Conservation (phyloP, 2,113 vertebrate genomes). For the Eudyptes chrysolophus region DNA sequence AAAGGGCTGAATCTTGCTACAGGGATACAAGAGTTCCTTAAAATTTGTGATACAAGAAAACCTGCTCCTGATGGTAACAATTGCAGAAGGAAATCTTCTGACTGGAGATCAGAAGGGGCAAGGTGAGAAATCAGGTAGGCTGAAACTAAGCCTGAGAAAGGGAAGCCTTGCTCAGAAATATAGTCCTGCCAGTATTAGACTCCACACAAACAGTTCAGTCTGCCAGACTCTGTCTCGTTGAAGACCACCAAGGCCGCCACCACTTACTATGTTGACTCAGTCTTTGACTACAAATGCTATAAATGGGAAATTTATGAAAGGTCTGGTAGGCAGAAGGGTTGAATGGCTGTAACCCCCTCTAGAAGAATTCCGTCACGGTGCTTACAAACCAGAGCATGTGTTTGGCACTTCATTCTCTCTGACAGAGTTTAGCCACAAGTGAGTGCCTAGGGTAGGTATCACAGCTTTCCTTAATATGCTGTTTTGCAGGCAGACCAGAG, state of each 20-base stretch:
- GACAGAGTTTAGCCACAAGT: not conserved
- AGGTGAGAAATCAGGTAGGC: not conserved
- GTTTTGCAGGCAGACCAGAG: not conserved
- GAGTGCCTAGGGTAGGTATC: not conserved
- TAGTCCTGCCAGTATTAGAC: not conserved
- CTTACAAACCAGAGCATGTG: not conserved
- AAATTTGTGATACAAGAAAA: not conserved
- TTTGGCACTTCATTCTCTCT: not conserved
- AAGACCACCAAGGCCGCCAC: not conserved
- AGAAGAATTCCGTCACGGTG: not conserved
- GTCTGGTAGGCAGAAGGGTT: not conserved
- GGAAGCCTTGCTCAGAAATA: not conserved
- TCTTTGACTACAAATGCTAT: not conserved
- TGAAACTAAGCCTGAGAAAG: not conserved
- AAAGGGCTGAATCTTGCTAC: not conserved
- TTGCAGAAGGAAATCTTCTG: not conserved
- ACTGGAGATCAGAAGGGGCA: not conserved
- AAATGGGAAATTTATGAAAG: not conserved
- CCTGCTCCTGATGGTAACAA: not conserved
- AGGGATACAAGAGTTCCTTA: not conserved
- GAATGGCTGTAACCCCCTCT: not conserved
- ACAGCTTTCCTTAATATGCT: not conserved
- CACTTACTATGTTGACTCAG: not conserved
- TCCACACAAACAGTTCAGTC: not conserved
- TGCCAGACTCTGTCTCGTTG: not conserved